These are phyloP conservation scores for Dicrostonyx torquatus DNA, from an alignment of 2,797 vertebrate genomes.

Conservation along the genomic window DNA sequence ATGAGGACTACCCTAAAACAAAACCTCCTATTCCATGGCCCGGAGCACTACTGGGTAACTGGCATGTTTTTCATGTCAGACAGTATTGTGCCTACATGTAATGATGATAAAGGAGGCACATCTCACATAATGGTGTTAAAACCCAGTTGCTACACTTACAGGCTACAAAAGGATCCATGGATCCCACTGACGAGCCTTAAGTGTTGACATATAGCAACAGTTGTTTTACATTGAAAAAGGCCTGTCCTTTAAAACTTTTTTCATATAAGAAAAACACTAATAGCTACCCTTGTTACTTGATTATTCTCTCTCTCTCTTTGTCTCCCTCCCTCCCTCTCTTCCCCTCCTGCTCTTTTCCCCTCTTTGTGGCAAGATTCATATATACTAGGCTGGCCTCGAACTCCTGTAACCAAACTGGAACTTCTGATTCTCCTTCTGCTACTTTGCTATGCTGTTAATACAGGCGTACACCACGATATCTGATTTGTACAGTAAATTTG, in stretches of 20 bases:
- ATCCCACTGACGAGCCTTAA: not conserved
- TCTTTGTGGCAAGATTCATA: not conserved
- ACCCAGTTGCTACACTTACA: not conserved
- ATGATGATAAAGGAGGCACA: not conserved
- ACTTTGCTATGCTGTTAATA: not conserved
- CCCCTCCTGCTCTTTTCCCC: not conserved
- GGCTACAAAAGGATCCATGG: not conserved
- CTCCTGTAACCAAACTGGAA: not conserved
- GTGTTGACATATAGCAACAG: constrained; percentile 17
- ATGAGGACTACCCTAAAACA: constrained; percentile 7
- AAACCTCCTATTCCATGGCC: not conserved
- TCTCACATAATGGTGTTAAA: not conserved
- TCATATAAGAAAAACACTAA: constrained; percentile 43
- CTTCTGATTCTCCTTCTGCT: not conserved
- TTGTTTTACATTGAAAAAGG: constrained; percentile 50
- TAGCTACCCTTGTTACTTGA: constrained; percentile 32
- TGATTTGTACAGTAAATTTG: not conserved
- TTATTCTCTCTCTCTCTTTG: not conserved
- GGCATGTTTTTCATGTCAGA: not conserved
- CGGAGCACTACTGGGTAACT: not conserved
- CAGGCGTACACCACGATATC: not conserved
- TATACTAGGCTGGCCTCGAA: not conserved
- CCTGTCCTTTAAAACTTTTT: constrained; percentile 27
- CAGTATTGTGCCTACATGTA: not conserved
- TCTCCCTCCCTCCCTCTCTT: not conserved